Evolutionary conservation across 2,888 invertebrate genomes (phyloP), one percentile per base, ranked within the genome.

Genomic region (Willowsia nigromaculata): DNA sequence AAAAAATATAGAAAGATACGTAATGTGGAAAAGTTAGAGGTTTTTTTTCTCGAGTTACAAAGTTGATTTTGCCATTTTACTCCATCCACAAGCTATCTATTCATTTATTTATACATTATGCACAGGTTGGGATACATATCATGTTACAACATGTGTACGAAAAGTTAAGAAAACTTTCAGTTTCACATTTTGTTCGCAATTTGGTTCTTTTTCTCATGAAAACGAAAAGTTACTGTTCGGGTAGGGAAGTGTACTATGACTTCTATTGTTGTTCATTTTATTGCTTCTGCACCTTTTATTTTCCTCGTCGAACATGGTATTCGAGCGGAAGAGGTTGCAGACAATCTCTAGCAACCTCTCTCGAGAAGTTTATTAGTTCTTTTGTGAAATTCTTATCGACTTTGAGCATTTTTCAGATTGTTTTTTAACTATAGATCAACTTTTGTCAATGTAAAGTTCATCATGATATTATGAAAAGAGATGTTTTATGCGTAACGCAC

Each of bases 81-180:
- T 80, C 53, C 56, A 2, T 33, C 80, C 62, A 81, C 30, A n/a
- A n/a, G n/a, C 65, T 65, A 82, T 50, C 65, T 65, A 65, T 82
- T 82, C 62, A 82, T 82, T 82, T 82, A 82, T 65, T 82, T 43
- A 81, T 82, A 43, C 50, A 82, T 82, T 82, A 82, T 82, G 82
- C 82, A 82, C 43, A 82, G 43, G 30, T 13, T 62, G 11, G 81
- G 22, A 25, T 22, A 62, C 59, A 27, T 40, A 40, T 81, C 27
- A 33, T 33, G 59, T 56, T 47, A 37, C 43, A n/a, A 25, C 53
- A 37, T 81, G 50, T 33, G 76, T 68, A 27, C 43, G 81, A 59
- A 53, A 80, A 80, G 18, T 37, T 76, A 27, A 76, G 76, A 59
- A 53, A 78, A 81, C 81, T 82, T 62, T 82, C 59, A 37, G 62